Evolutionary conservation across 2,113 vertebrate genomes (phyloP).

Genomic region (Chascanopsetta lugubris): DNA sequence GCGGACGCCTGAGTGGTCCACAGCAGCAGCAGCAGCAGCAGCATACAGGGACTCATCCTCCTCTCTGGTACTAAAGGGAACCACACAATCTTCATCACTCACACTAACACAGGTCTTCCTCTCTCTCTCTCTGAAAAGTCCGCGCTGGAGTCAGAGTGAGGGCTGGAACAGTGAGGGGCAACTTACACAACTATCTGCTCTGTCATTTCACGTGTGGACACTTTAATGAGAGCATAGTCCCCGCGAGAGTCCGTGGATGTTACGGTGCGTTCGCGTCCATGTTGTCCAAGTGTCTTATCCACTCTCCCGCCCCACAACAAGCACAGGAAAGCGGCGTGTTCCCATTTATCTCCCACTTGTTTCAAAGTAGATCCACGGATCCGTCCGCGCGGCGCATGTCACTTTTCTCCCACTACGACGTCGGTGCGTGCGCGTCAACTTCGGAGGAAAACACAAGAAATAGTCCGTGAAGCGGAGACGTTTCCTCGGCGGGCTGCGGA

Average conservation of each 20-base stretch:
- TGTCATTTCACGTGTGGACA: conserved; percentile 30
- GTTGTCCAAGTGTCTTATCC: conserved; percentile 48
- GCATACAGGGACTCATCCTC: conserved; percentile 66
- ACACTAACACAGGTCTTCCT: conserved; percentile 31
- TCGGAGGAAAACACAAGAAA: conserved; percentile 17
- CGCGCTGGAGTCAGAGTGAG: not conserved
- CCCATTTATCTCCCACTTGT: conserved; percentile 10
- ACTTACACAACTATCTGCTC: conserved; percentile 59
- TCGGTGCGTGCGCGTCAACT: conserved; percentile 47
- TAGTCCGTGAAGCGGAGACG: not conserved
- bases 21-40: conserved; percentile 64
- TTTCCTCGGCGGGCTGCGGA: conserved; percentile 9
- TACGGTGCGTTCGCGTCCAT: conserved; percentile 59
- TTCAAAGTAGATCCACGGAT: conserved; percentile 17
- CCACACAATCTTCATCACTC: conserved; percentile 21
- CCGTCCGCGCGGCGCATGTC: conserved; percentile 23
- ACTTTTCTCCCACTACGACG: conserved; percentile 39
- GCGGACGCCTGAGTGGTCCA: conserved; percentile 72
- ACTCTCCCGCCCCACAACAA: not conserved
- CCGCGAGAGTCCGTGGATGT: conserved; percentile 19
- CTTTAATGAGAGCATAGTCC: conserved; percentile 46
- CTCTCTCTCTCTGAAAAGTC: conserved; percentile 5
- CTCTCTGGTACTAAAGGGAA: conserved; percentile 16
- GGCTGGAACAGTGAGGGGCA: conserved; percentile 16
- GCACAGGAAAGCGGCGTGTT: not conserved